Evolutionary conservation across 92 coral and sea anemone genomes (phyloP).

Genomic region (Porites divaricata): DNA sequence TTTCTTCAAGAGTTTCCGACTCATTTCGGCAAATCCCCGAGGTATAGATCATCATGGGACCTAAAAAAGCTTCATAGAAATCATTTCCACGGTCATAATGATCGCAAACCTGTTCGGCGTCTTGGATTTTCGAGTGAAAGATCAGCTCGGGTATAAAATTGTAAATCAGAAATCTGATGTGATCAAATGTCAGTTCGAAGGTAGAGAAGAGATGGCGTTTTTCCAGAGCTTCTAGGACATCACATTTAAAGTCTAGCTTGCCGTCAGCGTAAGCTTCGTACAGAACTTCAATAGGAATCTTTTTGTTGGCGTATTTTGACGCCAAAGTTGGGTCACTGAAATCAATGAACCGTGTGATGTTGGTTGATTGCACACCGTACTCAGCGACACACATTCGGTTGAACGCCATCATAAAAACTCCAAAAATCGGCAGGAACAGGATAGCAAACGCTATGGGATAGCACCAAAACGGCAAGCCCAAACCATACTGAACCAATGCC

Average conservation of each 20-base stretch:
- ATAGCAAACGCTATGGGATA: conserved; percentile 68
- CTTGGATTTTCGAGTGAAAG: conserved; percentile 91
- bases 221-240: conserved; percentile 90
- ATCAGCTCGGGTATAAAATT: conserved; percentile 92
- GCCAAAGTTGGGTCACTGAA: conserved; percentile 80
- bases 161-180: conserved; percentile 79
- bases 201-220: conserved; percentile 83
- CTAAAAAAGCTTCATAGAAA: conserved; percentile 94
- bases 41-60: conserved; percentile 95
- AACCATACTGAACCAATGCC: conserved; percentile 78
- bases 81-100: conserved; percentile 99
- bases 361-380: conserved; percentile 59
- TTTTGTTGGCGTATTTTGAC: conserved; percentile 67
- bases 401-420: conserved; percentile 74
- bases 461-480: conserved; percentile 92
- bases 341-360: conserved; percentile 71
- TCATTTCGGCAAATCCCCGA: conserved; percentile 80
- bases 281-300: conserved; percentile 85
- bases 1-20: conserved; percentile 84
- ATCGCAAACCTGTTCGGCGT: conserved; percentile 95
- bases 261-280: conserved; percentile 98
- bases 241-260: conserved; percentile 91
- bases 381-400: conserved; percentile 81
- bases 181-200: conserved; percentile 83
- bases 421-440: conserved; percentile 77